phyloP scores from a whole-genome alignment of 2,113 vertebrate species.

The Platanista minor region DNA sequence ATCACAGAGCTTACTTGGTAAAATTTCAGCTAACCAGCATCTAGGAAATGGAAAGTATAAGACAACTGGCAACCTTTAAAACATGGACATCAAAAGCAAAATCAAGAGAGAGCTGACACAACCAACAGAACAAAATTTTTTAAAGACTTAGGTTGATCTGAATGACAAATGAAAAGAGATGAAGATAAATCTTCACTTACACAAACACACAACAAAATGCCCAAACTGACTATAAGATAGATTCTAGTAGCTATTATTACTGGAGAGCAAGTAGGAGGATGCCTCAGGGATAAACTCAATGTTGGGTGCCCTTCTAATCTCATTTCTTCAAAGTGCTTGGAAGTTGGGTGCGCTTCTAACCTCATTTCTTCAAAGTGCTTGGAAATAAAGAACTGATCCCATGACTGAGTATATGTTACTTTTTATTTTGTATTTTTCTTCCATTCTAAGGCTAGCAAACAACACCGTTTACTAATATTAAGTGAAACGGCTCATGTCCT shows the following conservation, averaged over 20 bases:
- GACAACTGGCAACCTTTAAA: background rate
- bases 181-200: background rate
- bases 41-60: background rate
- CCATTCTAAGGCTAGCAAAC: background rate
- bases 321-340: background rate
- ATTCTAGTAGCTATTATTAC: background rate
- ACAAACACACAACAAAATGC: background rate
- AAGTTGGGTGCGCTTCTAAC: background rate
- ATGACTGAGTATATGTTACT: background rate
- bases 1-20: background rate
- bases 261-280: background rate
- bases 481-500: background rate
- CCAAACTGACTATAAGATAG: background rate
- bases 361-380: background rate
- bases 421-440: background rate
- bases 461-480: background rate
- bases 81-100: background rate
- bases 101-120: background rate
- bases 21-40: constrained; percentile 20
- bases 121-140: background rate
- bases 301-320: background rate
- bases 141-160: background rate
- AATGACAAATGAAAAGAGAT: background rate
- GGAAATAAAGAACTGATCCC: background rate
- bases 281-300: background rate